Base-by-base conservation (phyloP, 64 coral and sea anemone species). In the Exaiptasia diaphana region DNA sequence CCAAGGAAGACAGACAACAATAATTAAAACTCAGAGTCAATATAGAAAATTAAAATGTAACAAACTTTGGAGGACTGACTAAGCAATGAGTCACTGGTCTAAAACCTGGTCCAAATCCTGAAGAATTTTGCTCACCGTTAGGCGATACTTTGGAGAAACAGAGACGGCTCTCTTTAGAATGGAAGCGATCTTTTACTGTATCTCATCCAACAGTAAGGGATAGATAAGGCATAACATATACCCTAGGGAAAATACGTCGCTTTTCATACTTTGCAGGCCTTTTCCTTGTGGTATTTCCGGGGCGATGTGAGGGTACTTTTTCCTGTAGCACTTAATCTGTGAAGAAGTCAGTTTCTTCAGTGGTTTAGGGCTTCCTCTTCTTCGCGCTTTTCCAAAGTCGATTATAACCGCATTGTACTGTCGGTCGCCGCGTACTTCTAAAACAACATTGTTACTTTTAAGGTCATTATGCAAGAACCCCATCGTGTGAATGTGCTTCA, bases 401-500 rank as follows among this genome's bases (percentile, higher is more conserved):
- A 76, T 50, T 31, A 76, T 53, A 17, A 76, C 1, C 17, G 73
- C 44, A 36, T 76, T 53, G 73, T 33, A 76, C 27, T 33, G 5
- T n/a, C 48, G 18, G 18, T 55, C 6, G 10, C 45, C 33, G 14
- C 28, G 44, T 25, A 35, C 54, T 48, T 76, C 46, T 49, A 76
- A 49, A 10, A 76, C 73, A 30, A 76, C 73, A 50, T 89, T 81
- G 48, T 75, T 89, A 8, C 34, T 31, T 41, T 89, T 89, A 30
- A 89, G 4, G 68, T 89, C 86, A 22, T 89, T 89, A 56, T 89
- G 86, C 41, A 82, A 56, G 58, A 89, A 58, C 22, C 34, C 68
- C 20, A 71, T 49, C 7, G 56, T 49, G 27, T 89, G 86, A 20
- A 71, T 37, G 12, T 81, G 65, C 27, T 60, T 41, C 13, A 89